Base-by-base conservation (phyloP, 2,888 invertebrate genomes). In the Gasteruption jaculator region DNA sequence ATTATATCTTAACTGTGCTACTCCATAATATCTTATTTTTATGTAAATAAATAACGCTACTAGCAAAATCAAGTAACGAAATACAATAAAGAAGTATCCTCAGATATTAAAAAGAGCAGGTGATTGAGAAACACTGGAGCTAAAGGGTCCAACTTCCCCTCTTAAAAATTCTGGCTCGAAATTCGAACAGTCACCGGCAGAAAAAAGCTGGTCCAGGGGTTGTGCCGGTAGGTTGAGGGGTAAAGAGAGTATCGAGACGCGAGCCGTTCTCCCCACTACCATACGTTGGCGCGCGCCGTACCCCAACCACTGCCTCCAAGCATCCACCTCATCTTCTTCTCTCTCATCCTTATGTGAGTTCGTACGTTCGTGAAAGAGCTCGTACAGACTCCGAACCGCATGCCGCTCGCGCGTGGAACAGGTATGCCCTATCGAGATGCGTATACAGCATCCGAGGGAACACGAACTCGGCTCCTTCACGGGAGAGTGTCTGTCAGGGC, bases 131-230 rank as follows among this genome's bases (percentile, higher is more conserved):
- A 52, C 67, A 66, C 64, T 65, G 61, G 39, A 45, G 33, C 45
- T 46, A 50, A 58, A 63, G 54, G 58, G 58, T 58, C 61, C 51
- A 45, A n/a, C 47, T 48, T 55, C 56, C 57, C 59, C 61, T n/a
- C n/a, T n/a, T n/a, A n/a, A n/a, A n/a, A n/a, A n/a, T n/a, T n/a
- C n/a, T 44, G 53, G 56, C 58, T 60, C 62, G 60, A 67, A 67
- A 67, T 67, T 65, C 60, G 63, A 67, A 65, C 65, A 65, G 65
- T 64, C 64, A 67, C 60, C 57, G 60, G 54, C 56, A 57, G 63
- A 57, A 56, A 59, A 58, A 60, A 61, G 60, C 57, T 58, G 61
- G 56, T 59, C 55, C 59, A 58, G 54, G 51, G 58, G 54, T 49
- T 48, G 43, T 21, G 22, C 31, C 36, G 38, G 34, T 33, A 34